Base-by-base conservation (phyloP, 2,888 invertebrate species). In the Torymus aiolomorphi region DNA sequence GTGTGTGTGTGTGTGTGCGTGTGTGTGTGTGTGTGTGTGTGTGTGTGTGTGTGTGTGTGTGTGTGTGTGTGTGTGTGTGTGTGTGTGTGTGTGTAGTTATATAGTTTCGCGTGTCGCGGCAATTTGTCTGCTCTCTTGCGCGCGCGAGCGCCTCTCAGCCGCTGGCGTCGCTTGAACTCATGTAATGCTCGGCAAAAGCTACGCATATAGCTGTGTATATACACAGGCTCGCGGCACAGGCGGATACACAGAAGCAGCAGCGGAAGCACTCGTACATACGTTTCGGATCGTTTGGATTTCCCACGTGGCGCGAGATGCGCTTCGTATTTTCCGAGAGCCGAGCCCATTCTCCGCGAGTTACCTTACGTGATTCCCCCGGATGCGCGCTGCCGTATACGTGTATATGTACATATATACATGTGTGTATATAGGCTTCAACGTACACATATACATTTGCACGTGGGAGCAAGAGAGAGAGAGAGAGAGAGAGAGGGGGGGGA, bases 201-300 rank as follows among this genome's bases (percentile, higher is more conserved):
- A 52, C 14, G 51, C 52, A 76, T 61, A 76, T 24, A 24, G 2
- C 2, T 24, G 3, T 24, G 3, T 24, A 24, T 24, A 69, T 76
- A 61, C 16, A 69, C n/a, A 24, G 24, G 2, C 24, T 3, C 49
- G 57, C 57, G 49, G 56, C 18, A 42, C 24, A 31, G 13, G 5
- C 24, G 57, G 31, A 10, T 67, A 67, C 18, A 54, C 16, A 24
- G 24, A 2, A 24, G 24, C 24, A 3, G 3, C 24, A 24, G 24
- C 24, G 24, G 24, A 24, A 24, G 24, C 24, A 24, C 24, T 24
- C 24, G 24, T 24, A 24, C 24, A 42, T 4, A 54, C 57, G 16
- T 57, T 74, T 57, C 49, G 61, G 67, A 74, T 78, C 69, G 73
- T 62, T 74, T 70, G 78, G 67, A 78, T 74, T 78, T 78, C 78